Evolutionary conservation across 2,113 vertebrate species (phyloP), one percentile per base, ranked within the genome.

Genomic region (Zootoca vivipara): DNA sequence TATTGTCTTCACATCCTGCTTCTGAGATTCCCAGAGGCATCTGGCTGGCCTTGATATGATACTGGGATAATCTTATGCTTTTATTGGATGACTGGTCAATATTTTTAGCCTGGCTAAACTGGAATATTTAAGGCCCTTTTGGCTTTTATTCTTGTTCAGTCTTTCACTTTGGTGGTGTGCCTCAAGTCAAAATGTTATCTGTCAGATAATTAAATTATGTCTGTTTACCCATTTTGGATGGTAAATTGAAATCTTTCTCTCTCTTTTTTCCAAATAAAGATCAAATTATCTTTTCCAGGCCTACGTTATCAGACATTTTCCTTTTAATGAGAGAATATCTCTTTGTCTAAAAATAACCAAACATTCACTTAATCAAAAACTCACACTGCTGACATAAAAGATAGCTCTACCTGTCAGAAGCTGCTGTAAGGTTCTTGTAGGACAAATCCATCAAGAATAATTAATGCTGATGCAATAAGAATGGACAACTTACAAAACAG

Each of bases 381-480:
- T 87, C 92, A 93, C 69, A 83, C 40, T 90, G 46, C 83, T 93
- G 86, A 89, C 89, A 92, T 72, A 75, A 89, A 90, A 89, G 70
- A 82, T 56, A 91, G 87, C 28, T 92, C 87, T 77, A 91, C 92
- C 92, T 95, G 92, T 91, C 90, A 93, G 87, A 86, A 93, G 85
- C 4, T 24, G 83, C 86, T 91, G 93, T 24, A 90, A 94, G 52
- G 79, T 89, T 93, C 91, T 86, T 72, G 90, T 1, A 88, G 90
- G 85, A 93, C 79, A 93, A 94, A 93, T 85, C 85, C 3, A 90
- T 87, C 83, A 93, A 85, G 83, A 91, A 94, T 92, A 94, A 93
- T 91, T 94, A 92, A 91, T 26, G 73, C 69, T 92, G 92, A 89
- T 92, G 74, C 33, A 95, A 89, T 38, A 86, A 91, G 86, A 93